phyloP scores from a whole-genome alignment of 2,797 vertebrate genomes.

The Novumbra hubbsi region DNA sequence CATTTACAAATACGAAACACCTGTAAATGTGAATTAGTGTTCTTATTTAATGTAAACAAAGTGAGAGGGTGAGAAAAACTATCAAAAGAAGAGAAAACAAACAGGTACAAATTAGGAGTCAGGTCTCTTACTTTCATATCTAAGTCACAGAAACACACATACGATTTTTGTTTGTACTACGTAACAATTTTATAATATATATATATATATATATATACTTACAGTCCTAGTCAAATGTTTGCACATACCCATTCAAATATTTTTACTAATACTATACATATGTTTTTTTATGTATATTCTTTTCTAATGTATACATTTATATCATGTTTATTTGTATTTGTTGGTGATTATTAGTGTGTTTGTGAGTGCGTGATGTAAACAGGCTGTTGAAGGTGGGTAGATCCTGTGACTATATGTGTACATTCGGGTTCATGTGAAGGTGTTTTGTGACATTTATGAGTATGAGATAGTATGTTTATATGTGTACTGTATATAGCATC shows the following conservation, averaged over 20 bases:
- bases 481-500: not conserved
- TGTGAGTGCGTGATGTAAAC: not conserved
- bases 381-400: not conserved
- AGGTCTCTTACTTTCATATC: conserved; percentile 41
- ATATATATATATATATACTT: too few relatives aligned
- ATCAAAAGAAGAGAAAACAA: not conserved
- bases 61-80: not conserved
- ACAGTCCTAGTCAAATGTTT: too few relatives aligned
- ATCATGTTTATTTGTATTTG: not conserved
- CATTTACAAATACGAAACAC: conserved; percentile 7
- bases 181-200: conserved; percentile 30
- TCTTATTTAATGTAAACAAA: not conserved
- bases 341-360: not conserved
- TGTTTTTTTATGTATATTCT: too few relatives aligned
- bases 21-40: not conserved
- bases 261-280: too few relatives aligned
- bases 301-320: too few relatives aligned
- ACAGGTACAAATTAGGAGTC: conserved; percentile 23
- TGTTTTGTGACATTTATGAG: not conserved
- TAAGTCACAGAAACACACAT: conserved; percentile 33
- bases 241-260: too few relatives aligned
- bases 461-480: not conserved
- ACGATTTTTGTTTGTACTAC: conserved; percentile 18
- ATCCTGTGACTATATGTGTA: not conserved
- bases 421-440: not conserved